phyloP scores from a whole-genome alignment of 2,113 vertebrate genomes.

The Haemorhous mexicanus region DNA sequence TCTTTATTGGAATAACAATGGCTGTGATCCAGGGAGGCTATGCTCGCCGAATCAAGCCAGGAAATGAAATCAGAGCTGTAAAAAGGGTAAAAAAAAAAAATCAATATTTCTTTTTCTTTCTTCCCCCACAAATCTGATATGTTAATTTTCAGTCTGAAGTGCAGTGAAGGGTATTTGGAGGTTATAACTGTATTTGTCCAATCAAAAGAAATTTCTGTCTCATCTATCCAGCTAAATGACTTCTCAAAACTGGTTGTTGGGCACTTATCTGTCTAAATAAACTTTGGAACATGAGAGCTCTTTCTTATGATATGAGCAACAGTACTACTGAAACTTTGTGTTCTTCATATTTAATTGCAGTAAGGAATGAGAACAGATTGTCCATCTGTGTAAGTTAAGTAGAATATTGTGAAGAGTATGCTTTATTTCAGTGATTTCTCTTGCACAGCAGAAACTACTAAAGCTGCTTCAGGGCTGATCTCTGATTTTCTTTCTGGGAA shows the following conservation, averaged over 20 bases:
- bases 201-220: background rate
- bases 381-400: background rate
- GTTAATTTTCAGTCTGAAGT: background rate
- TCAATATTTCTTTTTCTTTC: background rate
- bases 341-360: background rate
- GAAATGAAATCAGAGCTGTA: slow-evolving; percentile 81
- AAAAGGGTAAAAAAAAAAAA: slow-evolving; percentile 76
- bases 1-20: slow-evolving; percentile 96
- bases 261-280: background rate
- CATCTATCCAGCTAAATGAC: background rate
- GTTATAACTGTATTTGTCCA: background rate
- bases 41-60: slow-evolving; percentile 87
- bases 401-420: background rate
- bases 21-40: slow-evolving; percentile 91
- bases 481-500: background rate
- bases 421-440: background rate
- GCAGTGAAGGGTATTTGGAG: background rate
- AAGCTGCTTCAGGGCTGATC: background rate
- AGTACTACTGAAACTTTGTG: background rate
- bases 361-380: background rate
- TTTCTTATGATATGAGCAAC: background rate
- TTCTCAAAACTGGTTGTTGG: background rate
- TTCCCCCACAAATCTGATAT: background rate
- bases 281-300: background rate
- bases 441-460: background rate